Evolutionary conservation across 2,888 invertebrate species (phyloP).

Genomic region (Parasteatoda lunata): DNA sequence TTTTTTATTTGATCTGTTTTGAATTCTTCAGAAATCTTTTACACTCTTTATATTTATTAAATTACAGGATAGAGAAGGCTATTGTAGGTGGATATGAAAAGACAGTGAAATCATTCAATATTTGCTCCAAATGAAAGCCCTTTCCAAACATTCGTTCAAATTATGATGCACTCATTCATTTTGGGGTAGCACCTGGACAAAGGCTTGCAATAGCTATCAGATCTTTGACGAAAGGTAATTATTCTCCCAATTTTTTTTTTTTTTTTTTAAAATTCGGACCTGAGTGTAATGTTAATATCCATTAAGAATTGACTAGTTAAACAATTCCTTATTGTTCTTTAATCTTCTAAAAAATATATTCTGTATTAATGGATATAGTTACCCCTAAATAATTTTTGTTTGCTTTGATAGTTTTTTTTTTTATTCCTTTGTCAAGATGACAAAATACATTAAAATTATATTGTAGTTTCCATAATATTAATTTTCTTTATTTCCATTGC

Average conservation of each 20-base stretch:
- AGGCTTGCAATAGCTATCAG: slow-evolving; percentile 43
- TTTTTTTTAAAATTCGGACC: background rate
- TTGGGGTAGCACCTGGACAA: slow-evolving; percentile 51
- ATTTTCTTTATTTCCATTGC: no score
- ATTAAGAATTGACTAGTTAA: no score
- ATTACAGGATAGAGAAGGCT: slow-evolving; percentile 62
- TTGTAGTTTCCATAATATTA: no score
- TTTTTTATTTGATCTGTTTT: slow-evolving; percentile 16
- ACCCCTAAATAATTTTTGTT: no score
- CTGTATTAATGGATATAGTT: no score
- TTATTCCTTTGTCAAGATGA: no score
- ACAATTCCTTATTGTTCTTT: no score
- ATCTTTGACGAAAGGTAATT: slow-evolving; percentile 57
- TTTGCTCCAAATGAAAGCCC: slow-evolving; percentile 59
- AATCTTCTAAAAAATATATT: no score
- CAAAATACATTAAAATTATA: no score
- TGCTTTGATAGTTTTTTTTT: no score
- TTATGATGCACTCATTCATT: slow-evolving; percentile 39
- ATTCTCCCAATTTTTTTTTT: slow-evolving; percentile 26
- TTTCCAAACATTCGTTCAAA: slow-evolving; percentile 36
- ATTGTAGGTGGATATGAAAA: slow-evolving; percentile 62
- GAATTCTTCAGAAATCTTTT: slow-evolving; percentile 36
- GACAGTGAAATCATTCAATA: slow-evolving; percentile 50
- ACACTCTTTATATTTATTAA: slow-evolving; percentile 59
- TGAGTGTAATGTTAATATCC: no score